Evolutionary conservation across 2,113 vertebrate species (phyloP), one percentile per base, ranked within the genome.

Genomic region (Hemiscyllium ocellatum): DNA sequence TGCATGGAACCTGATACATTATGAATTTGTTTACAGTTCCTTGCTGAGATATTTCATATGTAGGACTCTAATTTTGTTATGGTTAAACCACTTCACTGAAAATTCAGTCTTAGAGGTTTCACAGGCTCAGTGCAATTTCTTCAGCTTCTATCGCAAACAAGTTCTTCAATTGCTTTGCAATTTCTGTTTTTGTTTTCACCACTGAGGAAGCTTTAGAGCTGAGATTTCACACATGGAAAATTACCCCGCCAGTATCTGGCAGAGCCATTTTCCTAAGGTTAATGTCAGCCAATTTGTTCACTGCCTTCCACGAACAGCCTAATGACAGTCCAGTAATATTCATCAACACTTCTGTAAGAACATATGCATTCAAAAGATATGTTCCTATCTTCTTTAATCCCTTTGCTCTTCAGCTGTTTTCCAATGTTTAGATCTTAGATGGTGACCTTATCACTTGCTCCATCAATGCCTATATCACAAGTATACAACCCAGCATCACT

Each of bases 311-410:
- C 96, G 1, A 96, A 96, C 26, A 96, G 97, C 80, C 98, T 98
- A 0, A 98, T 98, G 0, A 99, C 72, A 0, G 93, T 98, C 99
- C 99, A 99, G 15, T 52, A 96, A 86, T 97, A 98, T 42, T 96
- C 96, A 0, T 98, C 97, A 0, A 97, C 96, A 96, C 97, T 98
- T 97, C 99, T 99, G 0, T 98, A 98, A 76, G 99, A 99, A 86
- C 99, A 97, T 96, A 99, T 96, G 22, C 99, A 99, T 96, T 99
- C 99, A 47, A 99, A 99, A 95, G 96, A 98, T 96, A 98, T 99
- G 1, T 97, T 96, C 96, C 99, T 98, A 22, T 98, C 99, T 95
- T 99, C 98, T 50, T 98, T 98, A 85, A 98, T 98, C 96, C 99
- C 99, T 0, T 97, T 96, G 0, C 98, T 98, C 96, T 99, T 99